Evolutionary conservation across 2,797 vertebrate genomes (phyloP).

Genomic region (Steatocranus sp.): DNA sequence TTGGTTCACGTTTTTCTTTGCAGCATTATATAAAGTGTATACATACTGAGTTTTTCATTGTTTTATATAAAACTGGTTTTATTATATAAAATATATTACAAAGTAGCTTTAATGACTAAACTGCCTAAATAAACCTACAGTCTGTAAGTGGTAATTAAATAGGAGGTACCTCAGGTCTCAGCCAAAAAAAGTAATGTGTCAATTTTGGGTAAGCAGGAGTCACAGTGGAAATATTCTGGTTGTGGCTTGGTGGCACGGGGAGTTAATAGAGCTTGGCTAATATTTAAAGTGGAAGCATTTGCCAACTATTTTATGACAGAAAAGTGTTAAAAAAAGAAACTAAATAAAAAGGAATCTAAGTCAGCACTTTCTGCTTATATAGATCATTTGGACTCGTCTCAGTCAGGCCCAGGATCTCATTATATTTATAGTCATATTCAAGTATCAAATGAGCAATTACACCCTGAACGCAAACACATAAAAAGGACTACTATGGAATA

Average conservation of each 20-base stretch:
- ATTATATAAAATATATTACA: slow-evolving; percentile 6
- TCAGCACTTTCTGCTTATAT: not conserved
- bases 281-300: not conserved
- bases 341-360: not conserved
- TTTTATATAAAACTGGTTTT: not conserved
- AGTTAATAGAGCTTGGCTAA: not conserved
- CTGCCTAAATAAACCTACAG: slow-evolving; percentile 1
- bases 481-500: not conserved
- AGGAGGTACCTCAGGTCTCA: not conserved
- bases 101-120: slow-evolving; percentile 16
- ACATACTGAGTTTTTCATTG: not conserved
- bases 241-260: not conserved
- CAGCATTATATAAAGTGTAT: not conserved
- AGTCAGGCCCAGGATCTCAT: not conserved
- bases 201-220: not conserved
- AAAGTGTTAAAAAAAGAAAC: not conserved
- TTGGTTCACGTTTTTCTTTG: not conserved
- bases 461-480: not conserved
- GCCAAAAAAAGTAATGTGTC: not conserved
- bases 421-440: not conserved
- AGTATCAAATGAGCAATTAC: not conserved
- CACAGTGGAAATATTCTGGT: not conserved
- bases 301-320: not conserved
- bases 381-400: not conserved
- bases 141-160: slow-evolving; percentile 6